Conservation (phyloP, 2,888 invertebrate genomes). For the Microchrysa polita region DNA sequence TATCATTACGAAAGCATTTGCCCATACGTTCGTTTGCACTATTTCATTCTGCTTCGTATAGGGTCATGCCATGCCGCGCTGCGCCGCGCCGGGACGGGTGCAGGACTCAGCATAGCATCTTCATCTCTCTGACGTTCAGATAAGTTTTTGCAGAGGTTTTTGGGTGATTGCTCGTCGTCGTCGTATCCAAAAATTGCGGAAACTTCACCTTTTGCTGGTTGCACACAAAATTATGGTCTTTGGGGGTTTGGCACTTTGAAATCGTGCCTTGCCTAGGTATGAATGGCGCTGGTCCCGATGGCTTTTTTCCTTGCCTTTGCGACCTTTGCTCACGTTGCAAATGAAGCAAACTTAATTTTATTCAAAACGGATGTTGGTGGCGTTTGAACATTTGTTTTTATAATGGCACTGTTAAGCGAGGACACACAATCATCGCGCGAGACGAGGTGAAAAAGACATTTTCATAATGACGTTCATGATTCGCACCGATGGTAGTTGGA, state of each 20-base stretch:
- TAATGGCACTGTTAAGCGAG: conserved; percentile 20
- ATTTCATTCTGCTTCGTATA: too few relatives aligned
- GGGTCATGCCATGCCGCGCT: too few relatives aligned
- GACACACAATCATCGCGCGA: neutral
- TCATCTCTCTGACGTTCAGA: neutral
- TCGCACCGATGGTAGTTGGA: too few relatives aligned
- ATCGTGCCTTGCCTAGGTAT: neutral
- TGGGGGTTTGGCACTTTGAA: conserved; percentile 13
- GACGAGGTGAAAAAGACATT: too few relatives aligned
- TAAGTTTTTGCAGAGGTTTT: conserved; percentile 31
- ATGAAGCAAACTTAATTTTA: conserved; percentile 40
- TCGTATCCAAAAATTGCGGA: conserved; percentile 34
- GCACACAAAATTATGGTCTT: conserved; percentile 43
- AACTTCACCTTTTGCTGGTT: conserved; percentile 43
- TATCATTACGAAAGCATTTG: conserved; percentile 25
- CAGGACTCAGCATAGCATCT: neutral
- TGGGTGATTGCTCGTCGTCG: conserved; percentile 16
- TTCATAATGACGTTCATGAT: too few relatives aligned
- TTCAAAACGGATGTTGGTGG: conserved; percentile 30
- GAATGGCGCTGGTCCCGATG: too few relatives aligned
- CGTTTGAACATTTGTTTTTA: conserved; percentile 25
- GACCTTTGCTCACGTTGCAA: neutral
- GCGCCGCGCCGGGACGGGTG: neutral
- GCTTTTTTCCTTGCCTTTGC: neutral
- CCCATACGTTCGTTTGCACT: conserved; percentile 24